Evolutionary conservation across 2,113 vertebrate species (phyloP), one percentile per base, ranked within the genome.

Genomic region (Syngnathus scovelli): DNA sequence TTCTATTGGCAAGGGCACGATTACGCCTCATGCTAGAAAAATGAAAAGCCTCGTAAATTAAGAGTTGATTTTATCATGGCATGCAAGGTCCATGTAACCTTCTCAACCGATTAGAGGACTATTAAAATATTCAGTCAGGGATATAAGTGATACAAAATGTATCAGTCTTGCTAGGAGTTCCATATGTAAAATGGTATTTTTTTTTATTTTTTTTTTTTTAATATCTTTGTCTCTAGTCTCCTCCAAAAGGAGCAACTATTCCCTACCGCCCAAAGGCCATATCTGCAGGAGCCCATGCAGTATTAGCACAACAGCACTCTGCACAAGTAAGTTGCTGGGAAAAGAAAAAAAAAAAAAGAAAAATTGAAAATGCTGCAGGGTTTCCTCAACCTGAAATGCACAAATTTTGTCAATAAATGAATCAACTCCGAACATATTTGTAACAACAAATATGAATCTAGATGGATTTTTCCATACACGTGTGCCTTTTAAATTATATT

Each of bases 191-290:
- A 23, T 69, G 27, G 27, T 33, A 33, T 3, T 33, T 33, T 64
- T 73, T 37, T 67, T 44, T n/a, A 33, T 33, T 33, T 64, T 73
- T 37, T 67, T 44, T n/a, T 33, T 52, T 70, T 59, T 74, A 71
- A 68, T 68, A 6, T 48, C 68, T 78, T 82, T 83, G 60, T 87
- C 68, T 88, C 66, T 78, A 96, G 94, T 96, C 94, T 83, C 94
- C 94, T 76, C 94, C 94, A 64, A 96, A 96, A 90, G 94, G 94
- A 90, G 93, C 94, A 65, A 96, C 94, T 67, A 95, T 96, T 83
- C 94, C 94, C 71, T 96, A 96, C 81, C 93, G 93, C 70, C 94
- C 94, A 78, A 96, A 95, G 89, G 86, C 89, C 77, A 87, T 94
- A 70, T 81, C 92, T 80, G 89, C 88, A 85, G 93, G 92, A 89